phyloP scores from a whole-genome alignment of 1,140 invertebrate species.

The Hydropsyche tenuis region DNA sequence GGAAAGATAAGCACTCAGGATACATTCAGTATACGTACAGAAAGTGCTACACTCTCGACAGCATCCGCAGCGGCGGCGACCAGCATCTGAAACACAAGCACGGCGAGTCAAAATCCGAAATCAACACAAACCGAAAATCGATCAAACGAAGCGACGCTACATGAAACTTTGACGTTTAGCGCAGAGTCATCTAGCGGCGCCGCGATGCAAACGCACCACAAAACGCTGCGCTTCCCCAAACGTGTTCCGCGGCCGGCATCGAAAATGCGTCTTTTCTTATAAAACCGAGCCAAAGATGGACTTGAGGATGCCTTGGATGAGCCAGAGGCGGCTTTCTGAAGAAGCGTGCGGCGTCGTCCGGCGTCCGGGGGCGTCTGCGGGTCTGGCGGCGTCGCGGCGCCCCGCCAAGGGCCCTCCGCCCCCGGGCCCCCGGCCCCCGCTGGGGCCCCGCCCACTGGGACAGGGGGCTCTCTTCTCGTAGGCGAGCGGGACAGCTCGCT shows the following conservation, averaged over 20 bases:
- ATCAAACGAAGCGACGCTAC: conserved; percentile 63
- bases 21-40: conserved; percentile 99
- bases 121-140: conserved; percentile 3
- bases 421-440: conserved; percentile 33
- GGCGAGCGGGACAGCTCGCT: not conserved
- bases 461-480: not conserved
- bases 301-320: not conserved
- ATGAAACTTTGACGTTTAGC: conserved; percentile 51
- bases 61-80: not conserved
- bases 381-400: conserved; percentile 47
- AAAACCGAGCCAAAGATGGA: not conserved
- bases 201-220: not conserved
- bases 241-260: not conserved
- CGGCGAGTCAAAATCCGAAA: not conserved
- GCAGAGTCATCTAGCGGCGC: conserved; percentile 25
- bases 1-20: conserved; percentile 95
- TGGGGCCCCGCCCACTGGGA: conserved; percentile 27
- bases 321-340: not conserved
- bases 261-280: not conserved
- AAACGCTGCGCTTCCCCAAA: not conserved
- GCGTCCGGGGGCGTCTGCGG: conserved; percentile 49
- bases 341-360: conserved; percentile 40
- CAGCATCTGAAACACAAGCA: conserved; percentile 6
- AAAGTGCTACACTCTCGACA: conserved; percentile 75
- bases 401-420: conserved; percentile 42